Base-by-base conservation (phyloP, 1,140 invertebrate species). In the Leptonema lineaticorne region DNA sequence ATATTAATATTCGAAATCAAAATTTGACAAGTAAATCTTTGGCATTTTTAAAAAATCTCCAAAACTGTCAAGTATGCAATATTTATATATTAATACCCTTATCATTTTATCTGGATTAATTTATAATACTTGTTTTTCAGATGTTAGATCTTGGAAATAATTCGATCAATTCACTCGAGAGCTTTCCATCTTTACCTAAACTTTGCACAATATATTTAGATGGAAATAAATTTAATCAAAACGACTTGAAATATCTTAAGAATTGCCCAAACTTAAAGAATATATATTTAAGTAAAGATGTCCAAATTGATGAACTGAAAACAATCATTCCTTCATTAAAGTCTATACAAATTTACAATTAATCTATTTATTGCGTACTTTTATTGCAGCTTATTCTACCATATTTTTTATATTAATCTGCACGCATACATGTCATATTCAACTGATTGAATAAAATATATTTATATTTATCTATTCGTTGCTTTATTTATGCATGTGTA, bases 101-200 rank as follows among this genome's bases (percentile, higher is more conserved):
- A 37, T 5, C 30, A 4, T 24, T 29, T 57, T 46, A 27, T 59
- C 11, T 24, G 4, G n/a, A 1, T 48, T n/a, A 26, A 26, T 45
- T 65, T 16, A 22, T 33, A 26, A 37, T 63, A 37, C 37, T 67
- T 64, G 14, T 1, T 57, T 72, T 69, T 57, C 56, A 72, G 71
- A 24, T 69, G 50, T 64, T 72, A 30, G 69, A 69, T 64, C 18
- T 72, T 3, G 59, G 46, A 27, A 68, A 69, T 41, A 72, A 72
- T 37, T 22, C 18, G 8, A 41, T 72, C 20, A 29, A 63, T 46
- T 48, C 58, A 20, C 46, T 72, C 18, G 56, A 46, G 50, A 65
- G 68, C 27, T 72, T 72, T 69, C 71, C 71, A 9, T 9, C 11
- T 27, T 50, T 72, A 41, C 67, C 71, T n/a, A 57, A 72, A 29